Evolutionary conservation across 1,140 invertebrate genomes (phyloP).

Genomic region (Hesperophylax magnus): DNA sequence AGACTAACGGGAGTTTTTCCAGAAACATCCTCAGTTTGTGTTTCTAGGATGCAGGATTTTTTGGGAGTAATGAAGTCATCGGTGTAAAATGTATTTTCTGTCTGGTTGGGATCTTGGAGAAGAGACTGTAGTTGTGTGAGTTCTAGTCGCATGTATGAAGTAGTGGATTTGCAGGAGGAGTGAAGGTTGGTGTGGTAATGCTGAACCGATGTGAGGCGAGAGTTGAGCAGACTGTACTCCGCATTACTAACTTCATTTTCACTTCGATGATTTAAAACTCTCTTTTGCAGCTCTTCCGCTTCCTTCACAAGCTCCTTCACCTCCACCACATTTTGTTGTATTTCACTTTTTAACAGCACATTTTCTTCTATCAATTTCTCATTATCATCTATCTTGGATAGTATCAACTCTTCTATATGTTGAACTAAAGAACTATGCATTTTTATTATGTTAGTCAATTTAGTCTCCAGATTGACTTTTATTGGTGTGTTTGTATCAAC

Average conservation of each 20-base stretch:
- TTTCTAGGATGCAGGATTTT: not conserved
- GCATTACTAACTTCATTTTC: slow-evolving; percentile 40
- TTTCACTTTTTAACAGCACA: slow-evolving; percentile 42
- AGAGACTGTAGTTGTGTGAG: slow-evolving; percentile 35
- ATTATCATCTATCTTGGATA: not conserved
- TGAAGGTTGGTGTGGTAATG: slow-evolving; percentile 48
- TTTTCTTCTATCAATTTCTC: slow-evolving; percentile 38
- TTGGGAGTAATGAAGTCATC: slow-evolving; percentile 9
- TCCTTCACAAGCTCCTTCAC: slow-evolving; percentile 30
- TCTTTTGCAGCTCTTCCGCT: slow-evolving; percentile 46
- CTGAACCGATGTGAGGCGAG: slow-evolving; percentile 33
- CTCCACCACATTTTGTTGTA: slow-evolving; percentile 14
- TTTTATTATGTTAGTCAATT: slow-evolving; percentile 8
- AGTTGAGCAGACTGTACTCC: slow-evolving; percentile 47
- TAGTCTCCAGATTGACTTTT: slow-evolving; percentile 9
- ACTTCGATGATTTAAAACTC: slow-evolving; percentile 29
- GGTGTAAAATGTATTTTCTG: not conserved
- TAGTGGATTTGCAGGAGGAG: slow-evolving; percentile 38
- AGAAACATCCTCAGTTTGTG: not conserved
- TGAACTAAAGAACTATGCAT: slow-evolving; percentile 28
- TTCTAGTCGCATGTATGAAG: slow-evolving; percentile 34
- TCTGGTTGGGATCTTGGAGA: slow-evolving; percentile 26
- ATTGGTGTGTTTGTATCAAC: not conserved
- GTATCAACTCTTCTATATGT: slow-evolving; percentile 35
- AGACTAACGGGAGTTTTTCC: not conserved